A percentile compares a stretch with the other conserved stretches of the same genome.
phyloP scores from a whole-genome alignment of 2,797 vertebrate species.

The Eremophila alpestris region DNA sequence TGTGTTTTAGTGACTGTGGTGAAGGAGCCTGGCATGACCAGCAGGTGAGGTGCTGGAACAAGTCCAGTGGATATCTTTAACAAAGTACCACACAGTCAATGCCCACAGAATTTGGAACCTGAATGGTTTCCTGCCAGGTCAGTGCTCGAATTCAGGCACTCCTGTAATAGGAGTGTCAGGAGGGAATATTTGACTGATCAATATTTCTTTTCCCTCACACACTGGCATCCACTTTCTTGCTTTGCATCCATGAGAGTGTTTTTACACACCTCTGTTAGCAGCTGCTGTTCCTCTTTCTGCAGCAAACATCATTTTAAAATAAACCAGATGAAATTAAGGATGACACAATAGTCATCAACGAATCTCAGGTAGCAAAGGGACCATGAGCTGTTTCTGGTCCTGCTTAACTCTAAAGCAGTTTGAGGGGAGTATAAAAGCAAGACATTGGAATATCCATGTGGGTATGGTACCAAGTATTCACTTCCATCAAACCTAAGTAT shows the following conservation, averaged over 20 bases:
- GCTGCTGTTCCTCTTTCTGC: neutral
- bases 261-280: neutral
- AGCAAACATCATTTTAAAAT: neutral
- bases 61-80: neutral
- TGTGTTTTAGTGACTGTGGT: neutral
- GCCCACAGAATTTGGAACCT: neutral
- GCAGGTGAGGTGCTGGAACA: neutral
- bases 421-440: neutral
- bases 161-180: neutral
- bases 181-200: neutral
- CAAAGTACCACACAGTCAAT: neutral
- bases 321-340: neutral
- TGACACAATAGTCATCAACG: neutral
- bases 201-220: neutral
- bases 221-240: neutral
- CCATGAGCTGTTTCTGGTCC: neutral
- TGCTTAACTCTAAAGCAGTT: neutral
- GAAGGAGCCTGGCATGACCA: neutral
- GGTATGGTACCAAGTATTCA: neutral
- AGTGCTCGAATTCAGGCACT: neutral
- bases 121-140: neutral
- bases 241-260: neutral
- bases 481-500: neutral
- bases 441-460: neutral
- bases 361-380: neutral